Evolutionary conservation across 1,140 invertebrate genomes (phyloP).

Genomic region (Aplysia californica): DNA sequence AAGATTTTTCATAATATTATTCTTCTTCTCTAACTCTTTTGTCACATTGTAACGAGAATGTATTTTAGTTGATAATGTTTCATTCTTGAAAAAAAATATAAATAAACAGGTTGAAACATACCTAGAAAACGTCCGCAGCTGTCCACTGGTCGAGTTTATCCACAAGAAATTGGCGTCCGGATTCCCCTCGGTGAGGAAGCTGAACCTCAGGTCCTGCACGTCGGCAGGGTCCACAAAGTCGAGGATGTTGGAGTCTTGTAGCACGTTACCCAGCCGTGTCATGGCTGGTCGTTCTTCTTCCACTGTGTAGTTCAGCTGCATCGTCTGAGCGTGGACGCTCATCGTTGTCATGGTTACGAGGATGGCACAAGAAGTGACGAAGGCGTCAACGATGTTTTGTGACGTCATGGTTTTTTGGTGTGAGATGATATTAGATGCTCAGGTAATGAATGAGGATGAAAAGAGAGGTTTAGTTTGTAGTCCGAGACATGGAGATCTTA

Average conservation of each 20-base stretch:
- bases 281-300: conserved; percentile 28
- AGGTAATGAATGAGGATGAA: background rate
- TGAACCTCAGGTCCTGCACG: conserved; percentile 42
- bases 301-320: conserved; percentile 25
- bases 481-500: background rate
- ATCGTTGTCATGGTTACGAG: background rate
- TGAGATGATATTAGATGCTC: background rate
- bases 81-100: no score
- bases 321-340: conserved; percentile 26
- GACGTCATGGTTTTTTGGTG: background rate
- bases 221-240: conserved; percentile 33
- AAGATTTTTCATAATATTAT: no score
- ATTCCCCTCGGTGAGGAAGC: conserved; percentile 44
- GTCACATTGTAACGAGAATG: background rate
- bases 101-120: no score
- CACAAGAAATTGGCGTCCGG: conserved; percentile 7
- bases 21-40: no score
- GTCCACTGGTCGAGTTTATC: conserved; percentile 11
- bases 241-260: conserved; percentile 36
- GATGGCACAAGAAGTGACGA: no score
- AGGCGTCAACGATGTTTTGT: background rate
- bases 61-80: no score
- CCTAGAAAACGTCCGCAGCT: conserved; percentile 16
- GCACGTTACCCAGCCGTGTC: conserved; percentile 38
- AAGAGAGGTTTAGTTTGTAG: background rate